phyloP scores from a whole-genome alignment of 2,888 invertebrate species.

The Geophilus truncorum region DNA sequence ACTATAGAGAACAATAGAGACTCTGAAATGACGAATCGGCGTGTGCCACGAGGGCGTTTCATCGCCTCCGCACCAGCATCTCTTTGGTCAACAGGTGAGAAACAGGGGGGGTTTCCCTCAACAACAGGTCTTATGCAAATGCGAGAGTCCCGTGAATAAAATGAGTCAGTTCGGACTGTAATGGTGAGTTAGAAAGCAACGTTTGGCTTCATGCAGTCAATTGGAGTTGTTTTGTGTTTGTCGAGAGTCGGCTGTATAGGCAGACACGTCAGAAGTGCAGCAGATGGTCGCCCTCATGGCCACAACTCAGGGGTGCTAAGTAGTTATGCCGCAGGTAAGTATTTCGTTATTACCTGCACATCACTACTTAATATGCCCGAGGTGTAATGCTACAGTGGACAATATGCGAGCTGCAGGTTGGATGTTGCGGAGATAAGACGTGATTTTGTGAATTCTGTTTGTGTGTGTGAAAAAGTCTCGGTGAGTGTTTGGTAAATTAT shows the following conservation, averaged over 20 bases:
- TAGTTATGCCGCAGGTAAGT: slow-evolving; percentile 35
- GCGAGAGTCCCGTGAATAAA: not conserved
- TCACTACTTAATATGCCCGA: slow-evolving; percentile 31
- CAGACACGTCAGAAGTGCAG: slow-evolving; percentile 5
- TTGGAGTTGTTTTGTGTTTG: not conserved
- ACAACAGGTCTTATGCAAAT: not conserved
- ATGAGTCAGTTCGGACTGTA: not conserved
- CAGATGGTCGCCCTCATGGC: not conserved
- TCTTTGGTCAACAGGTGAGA: slow-evolving; percentile 28
- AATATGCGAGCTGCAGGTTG: not conserved
- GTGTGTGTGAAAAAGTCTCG: not conserved
- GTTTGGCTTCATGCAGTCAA: not conserved
- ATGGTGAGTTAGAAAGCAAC: not conserved
- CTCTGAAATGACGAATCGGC: slow-evolving; percentile 13
- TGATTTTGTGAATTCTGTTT: too few species aligned
- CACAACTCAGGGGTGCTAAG: slow-evolving; percentile 32
- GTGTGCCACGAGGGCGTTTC: not conserved
- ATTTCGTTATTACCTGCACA: slow-evolving; percentile 31
- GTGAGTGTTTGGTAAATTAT: too few species aligned
- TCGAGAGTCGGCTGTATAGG: not conserved
- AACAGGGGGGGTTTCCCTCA: not conserved
- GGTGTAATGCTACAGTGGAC: not conserved
- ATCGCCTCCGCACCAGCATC: slow-evolving; percentile 14
- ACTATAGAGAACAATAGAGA: not conserved
- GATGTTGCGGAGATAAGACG: not conserved